Conservation (phyloP, 2,888 invertebrate genomes). For the Cheilosia vernalis region DNA sequence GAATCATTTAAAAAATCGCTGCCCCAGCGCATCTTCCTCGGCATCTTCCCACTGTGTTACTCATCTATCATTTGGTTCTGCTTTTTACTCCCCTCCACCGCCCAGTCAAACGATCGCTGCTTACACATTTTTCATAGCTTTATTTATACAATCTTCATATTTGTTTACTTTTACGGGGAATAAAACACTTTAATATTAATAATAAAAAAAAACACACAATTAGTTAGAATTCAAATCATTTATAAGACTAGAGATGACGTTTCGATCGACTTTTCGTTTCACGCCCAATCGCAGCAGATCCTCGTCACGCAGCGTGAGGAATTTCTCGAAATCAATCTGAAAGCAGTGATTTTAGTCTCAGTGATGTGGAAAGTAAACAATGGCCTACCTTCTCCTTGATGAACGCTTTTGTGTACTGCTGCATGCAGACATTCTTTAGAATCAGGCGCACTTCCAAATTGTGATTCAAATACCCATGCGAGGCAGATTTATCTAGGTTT, state of each 20-base stretch:
- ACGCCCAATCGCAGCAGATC: conserved; percentile 61
- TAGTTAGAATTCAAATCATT: conserved; percentile 61
- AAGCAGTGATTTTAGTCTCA: neutral
- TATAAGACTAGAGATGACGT: conserved; percentile 51
- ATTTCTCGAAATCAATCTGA: conserved; percentile 65
- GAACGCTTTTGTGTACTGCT: conserved; percentile 61
- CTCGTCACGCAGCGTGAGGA: conserved; percentile 51
- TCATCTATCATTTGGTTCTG: no score
- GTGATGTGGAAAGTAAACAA: neutral
- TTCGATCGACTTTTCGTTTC: conserved; percentile 53
- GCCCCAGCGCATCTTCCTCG: no score
- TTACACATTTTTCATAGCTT: neutral
- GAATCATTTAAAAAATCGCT: no score
- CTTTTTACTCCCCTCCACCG: neutral
- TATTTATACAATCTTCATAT: conserved; percentile 27
- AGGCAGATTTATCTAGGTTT: conserved; percentile 59
- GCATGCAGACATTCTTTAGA: conserved; percentile 66
- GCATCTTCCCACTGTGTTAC: no score
- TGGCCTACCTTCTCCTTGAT: conserved; percentile 44
- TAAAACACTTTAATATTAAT: conserved; percentile 20
- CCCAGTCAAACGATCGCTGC: neutral
- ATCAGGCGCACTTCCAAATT: conserved; percentile 62
- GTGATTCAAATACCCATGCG: conserved; percentile 69
- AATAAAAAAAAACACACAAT: neutral
- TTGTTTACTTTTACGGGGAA: conserved; percentile 24